Base-by-base conservation (phyloP, 2,113 vertebrate species). In the Osmerus mordax region DNA sequence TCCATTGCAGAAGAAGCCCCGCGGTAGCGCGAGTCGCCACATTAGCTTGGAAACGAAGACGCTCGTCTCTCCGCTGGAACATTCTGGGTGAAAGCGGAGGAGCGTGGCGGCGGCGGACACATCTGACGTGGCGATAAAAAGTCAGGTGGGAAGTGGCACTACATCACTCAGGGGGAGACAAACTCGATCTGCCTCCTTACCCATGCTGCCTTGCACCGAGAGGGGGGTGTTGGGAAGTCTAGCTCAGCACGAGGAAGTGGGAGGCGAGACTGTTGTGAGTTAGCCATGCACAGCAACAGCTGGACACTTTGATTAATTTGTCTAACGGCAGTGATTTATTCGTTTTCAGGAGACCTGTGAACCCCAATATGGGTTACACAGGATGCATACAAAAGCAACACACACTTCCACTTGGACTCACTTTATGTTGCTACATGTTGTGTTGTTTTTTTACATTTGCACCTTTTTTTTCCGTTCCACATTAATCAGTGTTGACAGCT, bases 301-400 rank as follows among this genome's bases (percentile, higher is more conserved):
- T 88, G 83, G 86, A 76, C 82, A 88, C 83, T 91, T 87, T 90
- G 88, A 90, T 90, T 88, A 86, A 90, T 92, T 87, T 83, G 84
- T 89, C 87, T 64, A 0, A 78, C 82, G 86, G 81, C 87, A 83
- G 80, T 85, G 87, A 89, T 90, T 90, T 89, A 89, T 90, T 88
- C 65, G 74, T 87, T 86, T 88, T 79, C 74, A 80, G 83, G 65
- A 77, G 80, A 87, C 83, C 88, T 8, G 65, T 82, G 87, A 84
- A 87, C 84, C 84, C 74, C 64, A 53, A 77, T 70, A 75, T 74
- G 80, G 76, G 80, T 84, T 84, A 85, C 85, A 85, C 28, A 61
- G 64, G 76, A 74, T 80, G 85, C 78, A 87, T 87, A 83, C 84
- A 88, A 86, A 64, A 88, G 73, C 74, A 72, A 78, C 41, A 69